Percentiles rank a stretch among this genome's conserved stretches.
These are phyloP conservation scores for Hymenochirus boettgeri DNA, from an alignment of 2,113 vertebrate genomes.

Conservation along the genomic window DNA sequence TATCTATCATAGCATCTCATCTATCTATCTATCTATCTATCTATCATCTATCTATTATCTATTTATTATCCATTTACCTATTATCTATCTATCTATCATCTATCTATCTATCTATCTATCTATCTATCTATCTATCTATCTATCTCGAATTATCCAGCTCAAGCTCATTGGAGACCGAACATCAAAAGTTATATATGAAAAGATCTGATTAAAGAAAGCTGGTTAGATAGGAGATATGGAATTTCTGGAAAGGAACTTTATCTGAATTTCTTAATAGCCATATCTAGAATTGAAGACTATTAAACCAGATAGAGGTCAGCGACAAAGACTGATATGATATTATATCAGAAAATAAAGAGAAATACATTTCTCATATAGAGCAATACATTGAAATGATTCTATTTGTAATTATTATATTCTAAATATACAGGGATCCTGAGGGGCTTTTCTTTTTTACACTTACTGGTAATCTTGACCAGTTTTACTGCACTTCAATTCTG, in stretches of 20 bases:
- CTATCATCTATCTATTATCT: too few species aligned
- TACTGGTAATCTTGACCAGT: too few species aligned
- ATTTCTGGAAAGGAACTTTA: slow-evolving; percentile 57
- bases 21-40: too few species aligned
- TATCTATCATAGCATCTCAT: too few species aligned
- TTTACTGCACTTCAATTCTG: too few species aligned
- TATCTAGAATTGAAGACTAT: slow-evolving; percentile 46
- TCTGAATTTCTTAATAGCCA: slow-evolving; percentile 49
- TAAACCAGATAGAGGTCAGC: slow-evolving; percentile 28
- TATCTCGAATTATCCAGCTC: slow-evolving; percentile 54
- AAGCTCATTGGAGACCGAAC: slow-evolving; percentile 54
- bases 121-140: too few species aligned
- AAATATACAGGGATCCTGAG: too few species aligned
- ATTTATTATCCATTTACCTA: too few species aligned
- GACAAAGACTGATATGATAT: slow-evolving; percentile 47
- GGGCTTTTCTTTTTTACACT: too few species aligned
- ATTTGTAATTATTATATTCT: too few species aligned
- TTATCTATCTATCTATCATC: too few species aligned
- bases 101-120: too few species aligned
- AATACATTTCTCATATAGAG: background rate
- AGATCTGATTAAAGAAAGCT: slow-evolving; percentile 57
- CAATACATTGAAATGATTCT: background rate
- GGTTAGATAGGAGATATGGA: slow-evolving; percentile 59
- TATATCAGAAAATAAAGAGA: slow-evolving; percentile 18
- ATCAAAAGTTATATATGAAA: slow-evolving; percentile 57